Evolutionary conservation across 2,888 invertebrate species (phyloP), one percentile per base, ranked within the genome.

Genomic region (Brachycybe producta): DNA sequence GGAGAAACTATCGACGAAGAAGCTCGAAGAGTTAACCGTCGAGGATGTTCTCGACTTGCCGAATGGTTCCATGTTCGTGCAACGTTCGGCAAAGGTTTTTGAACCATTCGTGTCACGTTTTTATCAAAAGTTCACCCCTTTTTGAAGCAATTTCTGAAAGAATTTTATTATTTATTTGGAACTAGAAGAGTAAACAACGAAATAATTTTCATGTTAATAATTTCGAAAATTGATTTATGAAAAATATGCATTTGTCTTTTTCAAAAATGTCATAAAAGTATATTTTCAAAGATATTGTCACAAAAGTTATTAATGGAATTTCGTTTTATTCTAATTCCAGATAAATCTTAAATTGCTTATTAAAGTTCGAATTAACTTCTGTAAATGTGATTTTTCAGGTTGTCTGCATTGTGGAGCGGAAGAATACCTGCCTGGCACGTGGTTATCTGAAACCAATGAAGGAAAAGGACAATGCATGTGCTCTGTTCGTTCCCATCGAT

Each of bases 401-500:
- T 11, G 83, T 92, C 11, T 75, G 71, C 57, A 82, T 95, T 41
- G 69, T 77, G 44, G 78, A 84, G 61, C 75, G 75, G 66, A 73
- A 79, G 17, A 84, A 91, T 63, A 72, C 78, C 11, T 74, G 88
- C 52, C 75, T 74, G 48, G 77, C 80, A 38, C 77, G 87, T 44
- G 94, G 94, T 2, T 68, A 65, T 53, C 65, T 87, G 41, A 77
- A 75, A 59, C 66, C 73, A 13, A 70, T 72, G 70, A 65, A 67
- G 30, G 78, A 73, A 62, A 75, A 70, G 61, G 77, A 75, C 59
- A 70, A 71, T 17, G 70, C 75, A 38, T 75, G 67, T 57, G 81
- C 80, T n/a, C 67, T 79, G 27, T 82, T 94, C 64, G 70, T 76
- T 30, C 88, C 94, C 0, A 75, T 80, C 46, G 91, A 92, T 65